These are phyloP conservation scores for Gasterosteus aculeatus DNA, from an alignment of 2,113 vertebrate species.

Conservation along the genomic window DNA sequence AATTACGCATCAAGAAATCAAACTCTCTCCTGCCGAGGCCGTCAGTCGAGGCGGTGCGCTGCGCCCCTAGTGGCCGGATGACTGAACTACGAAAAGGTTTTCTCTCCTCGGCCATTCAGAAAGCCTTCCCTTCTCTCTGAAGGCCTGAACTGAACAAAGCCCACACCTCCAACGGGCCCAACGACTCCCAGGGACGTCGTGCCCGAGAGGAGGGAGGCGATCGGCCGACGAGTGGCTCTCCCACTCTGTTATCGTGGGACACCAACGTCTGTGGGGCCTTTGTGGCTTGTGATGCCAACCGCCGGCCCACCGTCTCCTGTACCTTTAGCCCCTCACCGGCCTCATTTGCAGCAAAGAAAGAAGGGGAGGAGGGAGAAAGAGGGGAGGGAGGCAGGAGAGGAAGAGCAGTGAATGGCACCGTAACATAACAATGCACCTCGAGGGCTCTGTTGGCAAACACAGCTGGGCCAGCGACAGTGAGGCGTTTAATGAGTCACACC, in stretches of 20 bases:
- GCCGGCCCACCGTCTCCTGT: conserved; percentile 37
- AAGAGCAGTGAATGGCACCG: conserved; percentile 70
- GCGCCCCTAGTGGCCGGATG: conserved; percentile 54
- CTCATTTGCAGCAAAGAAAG: conserved; percentile 69
- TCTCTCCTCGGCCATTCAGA: conserved; percentile 64
- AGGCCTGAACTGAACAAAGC: conserved; percentile 68
- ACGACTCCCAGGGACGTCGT: conserved; percentile 69
- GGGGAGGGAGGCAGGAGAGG: conserved; percentile 50
- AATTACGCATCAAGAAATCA: conserved; percentile 62
- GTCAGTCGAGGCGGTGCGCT: conserved; percentile 49
- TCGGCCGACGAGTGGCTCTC: conserved; percentile 67
- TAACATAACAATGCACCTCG: conserved; percentile 78
- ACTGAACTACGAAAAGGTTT: conserved; percentile 38
- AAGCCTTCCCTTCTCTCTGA: conserved; percentile 62
- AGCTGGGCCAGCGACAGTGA: conserved; percentile 75
- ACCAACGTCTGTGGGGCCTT: conserved; percentile 64
- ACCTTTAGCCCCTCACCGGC: conserved; percentile 62
- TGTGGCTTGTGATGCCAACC: conserved; percentile 64
- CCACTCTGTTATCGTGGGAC: conserved; percentile 68
- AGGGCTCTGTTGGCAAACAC: conserved; percentile 79
- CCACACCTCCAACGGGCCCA: conserved; percentile 78
- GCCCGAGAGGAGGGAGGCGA: conserved; percentile 43
- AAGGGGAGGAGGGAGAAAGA: conserved; percentile 13
- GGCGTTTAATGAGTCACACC: conserved; percentile 76
- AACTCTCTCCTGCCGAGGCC: conserved; percentile 57